Evolutionary conservation across 1,140 invertebrate species (phyloP).

Genomic region (Luehdorfia chinensis): DNA sequence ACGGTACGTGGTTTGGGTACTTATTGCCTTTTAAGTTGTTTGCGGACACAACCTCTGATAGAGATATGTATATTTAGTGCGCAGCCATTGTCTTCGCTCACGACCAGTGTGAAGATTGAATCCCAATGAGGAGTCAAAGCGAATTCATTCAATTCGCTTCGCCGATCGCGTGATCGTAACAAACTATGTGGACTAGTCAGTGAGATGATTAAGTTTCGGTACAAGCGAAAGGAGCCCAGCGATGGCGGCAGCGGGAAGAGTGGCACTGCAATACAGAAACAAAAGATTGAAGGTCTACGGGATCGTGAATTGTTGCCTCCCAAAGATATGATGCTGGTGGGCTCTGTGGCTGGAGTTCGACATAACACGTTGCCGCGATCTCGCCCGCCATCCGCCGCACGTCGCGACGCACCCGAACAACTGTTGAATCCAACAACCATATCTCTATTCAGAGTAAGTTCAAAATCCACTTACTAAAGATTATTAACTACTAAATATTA

Average conservation of each 20-base stretch:
- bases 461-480: not conserved
- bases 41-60: conserved; percentile 39
- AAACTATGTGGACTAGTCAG: conserved; percentile 56
- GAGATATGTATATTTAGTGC: conserved; percentile 59
- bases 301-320: conserved; percentile 62
- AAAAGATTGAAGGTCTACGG: conserved; percentile 64
- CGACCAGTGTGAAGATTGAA: conserved; percentile 50
- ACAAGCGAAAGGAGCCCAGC: conserved; percentile 78
- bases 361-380: conserved; percentile 70
- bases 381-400: conserved; percentile 46
- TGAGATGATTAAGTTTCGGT: conserved; percentile 81
- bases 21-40: conserved; percentile 63
- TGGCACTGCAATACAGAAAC: conserved; percentile 65
- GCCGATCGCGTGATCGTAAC: conserved; percentile 33
- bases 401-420: conserved; percentile 39
- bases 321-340: conserved; percentile 59
- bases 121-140: conserved; percentile 41
- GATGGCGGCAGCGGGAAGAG: conserved; percentile 51
- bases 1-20: conserved; percentile 58
- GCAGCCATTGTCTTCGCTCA: conserved; percentile 58
- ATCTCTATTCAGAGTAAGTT: conserved; percentile 67
- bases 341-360: conserved; percentile 51
- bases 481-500: not conserved
- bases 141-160: conserved; percentile 37
- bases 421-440: conserved; percentile 52